These are phyloP conservation scores for Nycteola revayana DNA, from an alignment of 2,888 invertebrate genomes.

Conservation along the genomic window DNA sequence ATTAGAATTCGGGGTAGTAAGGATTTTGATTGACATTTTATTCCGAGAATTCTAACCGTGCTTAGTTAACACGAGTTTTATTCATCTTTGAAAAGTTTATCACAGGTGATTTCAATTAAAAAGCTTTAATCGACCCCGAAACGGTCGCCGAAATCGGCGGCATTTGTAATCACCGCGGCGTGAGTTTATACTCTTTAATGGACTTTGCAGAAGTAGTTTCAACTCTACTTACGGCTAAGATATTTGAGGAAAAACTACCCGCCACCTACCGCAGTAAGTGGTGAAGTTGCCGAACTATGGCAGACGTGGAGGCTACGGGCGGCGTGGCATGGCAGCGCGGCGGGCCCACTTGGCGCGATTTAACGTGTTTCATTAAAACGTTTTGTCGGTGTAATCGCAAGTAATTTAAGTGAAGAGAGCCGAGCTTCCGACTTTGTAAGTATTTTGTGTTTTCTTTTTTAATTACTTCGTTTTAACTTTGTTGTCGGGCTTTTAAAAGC, in stretches of 20 bases:
- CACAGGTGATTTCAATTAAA: slow-evolving; percentile 69
- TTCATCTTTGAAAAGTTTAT: slow-evolving; percentile 41
- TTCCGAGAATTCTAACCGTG: slow-evolving; percentile 30
- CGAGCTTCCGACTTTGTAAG: slow-evolving; percentile 81
- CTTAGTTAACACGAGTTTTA: slow-evolving; percentile 19
- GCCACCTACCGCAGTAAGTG: slow-evolving; percentile 72
- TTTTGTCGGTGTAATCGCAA: slow-evolving; percentile 82
- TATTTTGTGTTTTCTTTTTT: slow-evolving; percentile 82
- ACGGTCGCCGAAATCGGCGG: slow-evolving; percentile 71
- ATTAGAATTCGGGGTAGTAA: slow-evolving; percentile 6
- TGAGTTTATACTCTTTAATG: slow-evolving; percentile 79
- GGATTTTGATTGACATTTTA: slow-evolving; percentile 19
- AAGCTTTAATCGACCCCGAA: slow-evolving; percentile 67
- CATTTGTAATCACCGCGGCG: slow-evolving; percentile 74
- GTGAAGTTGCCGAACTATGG: slow-evolving; percentile 72
- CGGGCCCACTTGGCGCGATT: slow-evolving; percentile 75
- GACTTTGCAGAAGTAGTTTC: slow-evolving; percentile 78
- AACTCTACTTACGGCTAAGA: slow-evolving; percentile 79
- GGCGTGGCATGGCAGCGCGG: slow-evolving; percentile 37
- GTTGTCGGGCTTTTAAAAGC: slow-evolving; percentile 78
- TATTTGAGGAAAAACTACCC: slow-evolving; percentile 80
- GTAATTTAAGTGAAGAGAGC: slow-evolving; percentile 81
- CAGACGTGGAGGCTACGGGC: slow-evolving; percentile 41
- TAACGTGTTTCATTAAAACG: slow-evolving; percentile 81
- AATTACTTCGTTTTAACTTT: slow-evolving; percentile 82